phyloP scores from a whole-genome alignment of 1,140 invertebrate species.

The Sycophaga agraensis region DNA sequence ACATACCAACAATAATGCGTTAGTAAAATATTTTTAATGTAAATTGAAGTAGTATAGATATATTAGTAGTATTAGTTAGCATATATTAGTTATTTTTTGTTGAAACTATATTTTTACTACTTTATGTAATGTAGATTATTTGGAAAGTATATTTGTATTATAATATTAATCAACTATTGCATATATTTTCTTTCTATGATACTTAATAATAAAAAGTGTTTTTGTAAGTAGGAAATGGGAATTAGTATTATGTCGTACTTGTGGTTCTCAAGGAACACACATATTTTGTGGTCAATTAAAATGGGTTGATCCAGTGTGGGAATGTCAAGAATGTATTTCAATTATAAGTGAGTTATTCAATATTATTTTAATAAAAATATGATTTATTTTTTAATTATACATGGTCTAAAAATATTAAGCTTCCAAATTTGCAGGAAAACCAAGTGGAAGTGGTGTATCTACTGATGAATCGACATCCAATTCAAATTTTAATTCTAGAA shows the following conservation, averaged over 20 bases:
- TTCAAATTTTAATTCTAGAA: constrained; percentile 4
- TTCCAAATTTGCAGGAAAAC: constrained; percentile 6
- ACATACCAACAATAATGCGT: constrained; percentile 57
- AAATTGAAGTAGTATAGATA: not conserved
- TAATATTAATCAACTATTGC: too few species aligned
- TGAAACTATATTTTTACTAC: too few species aligned
- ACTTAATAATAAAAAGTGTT: not conserved
- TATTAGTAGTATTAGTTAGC: too few species aligned
- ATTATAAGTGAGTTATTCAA: constrained; percentile 38
- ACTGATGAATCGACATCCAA: constrained; percentile 20
- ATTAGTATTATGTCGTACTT: constrained; percentile 59
- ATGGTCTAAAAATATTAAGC: too few species aligned
- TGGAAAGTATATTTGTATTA: too few species aligned
- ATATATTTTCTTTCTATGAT: not conserved
- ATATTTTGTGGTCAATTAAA: constrained; percentile 55
- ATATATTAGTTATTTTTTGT: too few species aligned
- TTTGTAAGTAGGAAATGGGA: constrained; percentile 58
- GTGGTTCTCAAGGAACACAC: constrained; percentile 64
- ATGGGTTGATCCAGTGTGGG: constrained; percentile 46
- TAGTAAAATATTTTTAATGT: constrained; percentile 35
- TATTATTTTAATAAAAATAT: not conserved
- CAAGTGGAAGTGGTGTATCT: not conserved
- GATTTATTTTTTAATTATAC: not conserved
- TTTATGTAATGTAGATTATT: too few species aligned
- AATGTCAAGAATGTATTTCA: constrained; percentile 47